Evolutionary conservation across 2,888 invertebrate genomes (phyloP), one percentile per base, ranked within the genome.

Genomic region (Brachynemurus nebulosus): DNA sequence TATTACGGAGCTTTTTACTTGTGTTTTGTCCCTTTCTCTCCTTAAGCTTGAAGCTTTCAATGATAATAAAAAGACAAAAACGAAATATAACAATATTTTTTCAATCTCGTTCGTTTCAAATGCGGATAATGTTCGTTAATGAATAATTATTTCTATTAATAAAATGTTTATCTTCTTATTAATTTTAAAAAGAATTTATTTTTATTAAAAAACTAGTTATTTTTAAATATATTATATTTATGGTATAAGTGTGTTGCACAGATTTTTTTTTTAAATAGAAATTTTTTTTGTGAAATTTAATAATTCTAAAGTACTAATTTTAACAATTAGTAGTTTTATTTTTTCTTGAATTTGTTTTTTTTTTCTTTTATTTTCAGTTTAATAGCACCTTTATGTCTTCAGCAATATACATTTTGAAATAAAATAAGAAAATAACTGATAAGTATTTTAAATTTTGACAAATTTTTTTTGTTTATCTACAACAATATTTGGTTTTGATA

Each of bases 371-470:
- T 37, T n/a, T 37, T 37, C 20, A 2, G 20, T 17, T 36, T 36
- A 17, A 14, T 37, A 37, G 37, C 37, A 37, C 37, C 37, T 37
- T 37, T 37, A 37, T 19, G 20, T 37, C 20, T 37, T 37, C 37
- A 37, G 37, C 37, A 37, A 37, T 37, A 19, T 37, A 37, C 37
- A 17, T 18, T 30, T 30, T 37, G 37, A 16, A 37, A 37, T 12
- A 12, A 20, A 37, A 16, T 20, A 37, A 20, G 12, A 37, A 37
- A 23, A 6, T 6, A 30, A 30, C 5, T 4, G 3, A 30, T 9
- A 30, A 30, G n/a, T 3, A 27, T 12, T 12, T 30, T 30, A 30
- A 30, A 4, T 27, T 27, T 27, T n/a, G n/a, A n/a, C n/a, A n/a
- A n/a, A n/a, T n/a, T n/a, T n/a, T n/a, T n/a, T n/a, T n/a, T n/a